Conservation (phyloP, 1,140 invertebrate species). For the Lepidotrigona ventralis region DNA sequence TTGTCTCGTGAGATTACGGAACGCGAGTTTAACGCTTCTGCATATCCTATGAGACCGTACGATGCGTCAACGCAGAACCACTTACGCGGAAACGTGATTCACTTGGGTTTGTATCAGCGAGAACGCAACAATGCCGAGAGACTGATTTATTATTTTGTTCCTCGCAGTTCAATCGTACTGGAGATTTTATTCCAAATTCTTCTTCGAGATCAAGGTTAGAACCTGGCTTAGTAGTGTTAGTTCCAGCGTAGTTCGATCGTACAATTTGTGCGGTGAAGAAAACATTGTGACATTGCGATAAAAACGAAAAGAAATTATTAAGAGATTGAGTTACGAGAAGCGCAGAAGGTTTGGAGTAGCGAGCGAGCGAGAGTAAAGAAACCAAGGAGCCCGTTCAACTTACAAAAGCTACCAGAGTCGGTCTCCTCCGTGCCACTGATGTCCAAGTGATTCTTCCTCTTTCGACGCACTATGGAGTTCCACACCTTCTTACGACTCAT, state of each 20-base stretch:
- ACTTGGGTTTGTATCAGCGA: background rate
- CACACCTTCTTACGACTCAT: slow-evolving; percentile 79
- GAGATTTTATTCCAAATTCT: too few species aligned
- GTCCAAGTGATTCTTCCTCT: slow-evolving; percentile 73
- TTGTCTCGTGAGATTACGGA: too few species aligned
- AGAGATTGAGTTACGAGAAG: too few species aligned
- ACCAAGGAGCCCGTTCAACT: slow-evolving; percentile 48
- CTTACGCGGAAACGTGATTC: slow-evolving; percentile 33
- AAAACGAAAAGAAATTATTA: too few species aligned
- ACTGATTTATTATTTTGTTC: background rate
- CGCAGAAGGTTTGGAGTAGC: background rate
- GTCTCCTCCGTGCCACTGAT: slow-evolving; percentile 61
- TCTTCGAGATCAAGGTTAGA: too few species aligned
- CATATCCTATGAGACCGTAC: background rate
- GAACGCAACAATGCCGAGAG: background rate
- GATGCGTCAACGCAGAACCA: slow-evolving; percentile 21
- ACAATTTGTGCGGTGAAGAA: too few species aligned
- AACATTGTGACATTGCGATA: too few species aligned
- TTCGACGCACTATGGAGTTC: slow-evolving; percentile 77
- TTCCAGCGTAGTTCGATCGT: too few species aligned
- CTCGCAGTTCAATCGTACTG: too few species aligned
- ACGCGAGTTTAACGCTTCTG: background rate
- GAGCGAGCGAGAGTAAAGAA: background rate
- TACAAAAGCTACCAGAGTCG: slow-evolving; percentile 63
- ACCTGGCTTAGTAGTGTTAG: too few species aligned